A percentile compares a stretch with the other conserved stretches of the same genome.
Evolutionary conservation across 2,113 vertebrate genomes (phyloP).

Genomic region (Holacanthus passer): DNA sequence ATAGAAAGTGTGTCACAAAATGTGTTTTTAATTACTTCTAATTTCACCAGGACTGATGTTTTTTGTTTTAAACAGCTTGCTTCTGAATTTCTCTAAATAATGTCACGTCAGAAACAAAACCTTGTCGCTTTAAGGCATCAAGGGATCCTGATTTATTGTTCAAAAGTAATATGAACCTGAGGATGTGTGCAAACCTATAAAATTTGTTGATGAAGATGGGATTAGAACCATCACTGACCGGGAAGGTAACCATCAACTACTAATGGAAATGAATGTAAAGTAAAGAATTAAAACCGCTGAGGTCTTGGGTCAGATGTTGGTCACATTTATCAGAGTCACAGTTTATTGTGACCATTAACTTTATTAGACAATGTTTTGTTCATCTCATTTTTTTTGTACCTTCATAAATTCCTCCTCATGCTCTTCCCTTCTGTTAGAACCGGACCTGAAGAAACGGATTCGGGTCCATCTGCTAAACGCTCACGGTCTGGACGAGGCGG

Average conservation of each 20-base stretch:
- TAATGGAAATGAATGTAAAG: slow-evolving; percentile 14
- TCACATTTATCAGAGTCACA: slow-evolving; percentile 34
- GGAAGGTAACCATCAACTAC: not conserved
- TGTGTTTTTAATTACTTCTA: not conserved
- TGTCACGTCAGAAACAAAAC: not conserved
- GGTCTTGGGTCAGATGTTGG: too few species aligned
- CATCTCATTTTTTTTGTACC: not conserved
- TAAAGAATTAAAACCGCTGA: slow-evolving; percentile 11
- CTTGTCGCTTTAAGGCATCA: not conserved
- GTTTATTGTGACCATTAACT: too few species aligned
- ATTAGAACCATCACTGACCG: not conserved
- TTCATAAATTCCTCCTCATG: slow-evolving; percentile 25
- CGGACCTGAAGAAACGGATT: slow-evolving; percentile 95
- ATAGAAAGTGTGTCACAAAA: not conserved
- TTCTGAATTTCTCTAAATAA: not conserved
- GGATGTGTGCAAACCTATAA: not conserved
- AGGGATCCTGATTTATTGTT: slow-evolving; percentile 17
- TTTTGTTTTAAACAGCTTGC: too few species aligned
- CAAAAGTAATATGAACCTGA: not conserved
- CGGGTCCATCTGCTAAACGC: slow-evolving; percentile 96
- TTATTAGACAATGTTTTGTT: slow-evolving; percentile 6
- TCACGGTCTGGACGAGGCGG: slow-evolving; percentile 96
- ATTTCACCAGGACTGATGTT: too few species aligned
- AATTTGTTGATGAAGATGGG: slow-evolving; percentile 1
- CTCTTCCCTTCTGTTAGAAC: slow-evolving; percentile 81